A percentile compares a stretch with the other conserved stretches of the same genome.
Evolutionary conservation across 2,113 vertebrate genomes (phyloP).

Genomic region (Cettia cetti): DNA sequence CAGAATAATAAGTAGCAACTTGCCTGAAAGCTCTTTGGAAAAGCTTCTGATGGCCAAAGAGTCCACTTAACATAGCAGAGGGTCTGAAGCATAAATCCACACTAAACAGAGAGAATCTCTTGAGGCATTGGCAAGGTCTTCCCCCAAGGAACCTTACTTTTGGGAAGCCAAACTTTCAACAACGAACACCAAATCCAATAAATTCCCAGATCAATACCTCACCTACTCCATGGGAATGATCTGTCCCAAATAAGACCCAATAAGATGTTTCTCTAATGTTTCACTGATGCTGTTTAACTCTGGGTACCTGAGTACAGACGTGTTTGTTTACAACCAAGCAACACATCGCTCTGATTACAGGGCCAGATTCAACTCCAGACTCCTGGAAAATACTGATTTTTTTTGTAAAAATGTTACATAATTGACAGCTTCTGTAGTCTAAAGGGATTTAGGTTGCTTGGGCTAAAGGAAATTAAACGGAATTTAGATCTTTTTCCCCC

Average conservation of each 20-base stretch:
- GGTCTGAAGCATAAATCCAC: neutral
- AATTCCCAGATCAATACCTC: neutral
- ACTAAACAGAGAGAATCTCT: neutral
- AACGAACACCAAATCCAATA: neutral
- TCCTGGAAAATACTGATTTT: neutral
- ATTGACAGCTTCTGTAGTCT: neutral
- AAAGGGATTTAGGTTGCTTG: neutral
- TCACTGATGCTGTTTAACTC: neutral
- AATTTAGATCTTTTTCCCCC: neutral
- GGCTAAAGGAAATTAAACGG: neutral
- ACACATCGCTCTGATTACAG: neutral
- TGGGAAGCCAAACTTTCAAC: neutral
- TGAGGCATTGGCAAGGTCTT: neutral
- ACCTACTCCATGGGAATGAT: neutral
- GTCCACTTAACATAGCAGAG: neutral
- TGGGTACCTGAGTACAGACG: neutral
- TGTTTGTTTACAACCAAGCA: neutral
- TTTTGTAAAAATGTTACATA: neutral
- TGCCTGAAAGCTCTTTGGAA: neutral
- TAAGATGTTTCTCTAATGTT: neutral
- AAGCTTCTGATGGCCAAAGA: neutral
- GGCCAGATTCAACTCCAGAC: neutral
- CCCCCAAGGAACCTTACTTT: neutral
- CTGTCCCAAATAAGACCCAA: neutral
- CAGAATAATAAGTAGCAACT: neutral